Evolutionary conservation across 1,140 invertebrate species (phyloP).

Genomic region (Mya arenaria): DNA sequence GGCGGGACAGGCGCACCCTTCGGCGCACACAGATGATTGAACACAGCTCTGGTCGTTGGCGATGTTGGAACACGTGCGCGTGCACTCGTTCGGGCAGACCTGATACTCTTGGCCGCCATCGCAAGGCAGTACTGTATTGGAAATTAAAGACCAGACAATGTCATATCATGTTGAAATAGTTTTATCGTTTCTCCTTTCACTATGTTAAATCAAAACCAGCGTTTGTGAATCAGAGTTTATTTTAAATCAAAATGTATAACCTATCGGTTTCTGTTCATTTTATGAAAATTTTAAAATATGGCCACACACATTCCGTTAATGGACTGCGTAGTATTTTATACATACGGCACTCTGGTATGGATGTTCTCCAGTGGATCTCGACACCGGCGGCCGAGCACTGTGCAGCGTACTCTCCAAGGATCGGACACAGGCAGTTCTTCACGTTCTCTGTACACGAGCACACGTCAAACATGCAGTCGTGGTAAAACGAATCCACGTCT

Average conservation of each 20-base stretch:
- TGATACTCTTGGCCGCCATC: conserved; percentile 90
- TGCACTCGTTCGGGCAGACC: conserved; percentile 89
- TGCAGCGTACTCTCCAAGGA: conserved; percentile 89
- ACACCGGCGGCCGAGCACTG: conserved; percentile 89
- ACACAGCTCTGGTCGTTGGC: conserved; percentile 82
- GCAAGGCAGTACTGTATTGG: conserved; percentile 83
- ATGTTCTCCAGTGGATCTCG: conserved; percentile 88
- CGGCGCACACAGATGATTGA: conserved; percentile 86
- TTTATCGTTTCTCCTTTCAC: too few species aligned
- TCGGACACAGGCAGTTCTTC: conserved; percentile 89
- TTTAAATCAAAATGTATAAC: too few species aligned
- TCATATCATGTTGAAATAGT: too few species aligned
- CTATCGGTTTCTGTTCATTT: too few species aligned
- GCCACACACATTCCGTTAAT: too few species aligned
- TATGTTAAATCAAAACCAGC: too few species aligned
- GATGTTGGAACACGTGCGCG: conserved; percentile 87
- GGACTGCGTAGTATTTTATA: too few species aligned
- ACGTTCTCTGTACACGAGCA: conserved; percentile 87
- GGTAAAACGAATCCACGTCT: conserved; percentile 89
- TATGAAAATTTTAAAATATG: too few species aligned
- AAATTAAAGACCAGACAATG: too few species aligned
- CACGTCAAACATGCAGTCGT: conserved; percentile 92
- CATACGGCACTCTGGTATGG: conserved; percentile 88
- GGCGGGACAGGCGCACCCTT: conserved; percentile 93
- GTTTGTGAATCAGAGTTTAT: too few species aligned